Evolutionary conservation across 2,888 invertebrate species (phyloP).

Genomic region (Nomada ruficornis): DNA sequence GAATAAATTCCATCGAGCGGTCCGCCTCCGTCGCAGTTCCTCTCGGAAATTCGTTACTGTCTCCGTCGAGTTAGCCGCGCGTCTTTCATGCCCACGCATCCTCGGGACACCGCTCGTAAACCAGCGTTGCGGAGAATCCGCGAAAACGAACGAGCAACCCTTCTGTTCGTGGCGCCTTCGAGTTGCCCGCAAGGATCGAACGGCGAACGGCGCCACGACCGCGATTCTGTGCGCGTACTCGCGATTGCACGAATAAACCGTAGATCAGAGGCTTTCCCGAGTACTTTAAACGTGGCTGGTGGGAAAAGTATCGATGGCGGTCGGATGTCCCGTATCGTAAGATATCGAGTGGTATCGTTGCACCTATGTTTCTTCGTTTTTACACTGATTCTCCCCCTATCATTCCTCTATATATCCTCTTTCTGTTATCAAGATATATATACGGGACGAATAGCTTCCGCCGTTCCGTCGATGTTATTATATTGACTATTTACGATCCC

Average conservation of each 20-base stretch:
- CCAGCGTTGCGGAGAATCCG: constrained; percentile 19
- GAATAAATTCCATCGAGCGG: constrained; percentile 25
- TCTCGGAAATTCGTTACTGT: constrained; percentile 44
- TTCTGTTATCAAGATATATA: constrained; percentile 13
- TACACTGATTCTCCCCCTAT: neutral
- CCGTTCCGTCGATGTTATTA: constrained; percentile 24
- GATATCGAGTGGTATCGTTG: constrained; percentile 48
- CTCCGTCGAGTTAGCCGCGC: constrained; percentile 25
- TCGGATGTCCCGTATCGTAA: constrained; percentile 33
- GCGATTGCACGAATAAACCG: constrained; percentile 48
- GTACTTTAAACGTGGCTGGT: neutral
- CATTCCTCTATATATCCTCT: neutral
- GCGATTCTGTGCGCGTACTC: neutral
- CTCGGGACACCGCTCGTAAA: constrained; percentile 28
- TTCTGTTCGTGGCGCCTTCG: neutral
- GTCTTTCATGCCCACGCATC: constrained; percentile 24
- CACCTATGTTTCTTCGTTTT: constrained; percentile 9
- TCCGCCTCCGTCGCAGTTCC: neutral
- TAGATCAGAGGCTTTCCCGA: neutral
- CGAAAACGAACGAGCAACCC: constrained; percentile 33
- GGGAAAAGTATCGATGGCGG: neutral
- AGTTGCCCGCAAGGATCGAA: neutral
- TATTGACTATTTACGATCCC: constrained; percentile 40
- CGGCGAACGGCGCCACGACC: too few species aligned
- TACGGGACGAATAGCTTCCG: constrained; percentile 7